Base-by-base conservation (phyloP, 2,113 vertebrate species). In the Phalacrocorax brasilianus region DNA sequence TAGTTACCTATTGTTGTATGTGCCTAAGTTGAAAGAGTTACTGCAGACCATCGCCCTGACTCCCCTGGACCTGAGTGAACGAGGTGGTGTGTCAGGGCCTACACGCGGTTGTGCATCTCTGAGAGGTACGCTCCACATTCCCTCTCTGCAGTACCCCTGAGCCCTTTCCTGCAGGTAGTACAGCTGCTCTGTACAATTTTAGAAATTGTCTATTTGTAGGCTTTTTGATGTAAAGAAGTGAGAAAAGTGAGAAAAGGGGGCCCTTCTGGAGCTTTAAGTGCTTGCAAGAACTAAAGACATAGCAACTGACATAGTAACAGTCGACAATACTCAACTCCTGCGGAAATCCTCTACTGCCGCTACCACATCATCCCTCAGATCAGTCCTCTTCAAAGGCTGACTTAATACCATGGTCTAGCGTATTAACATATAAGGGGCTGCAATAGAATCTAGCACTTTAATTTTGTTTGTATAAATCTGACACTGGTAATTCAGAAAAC, bases 21-120 rank as follows among this genome's bases (percentile, higher is more conserved):
- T 30, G 10, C 27, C 27, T 45, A 52, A 71, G 27, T 9, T 49
- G 49, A 58, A 83, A 76, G 26, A 47, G 17, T 74, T 65, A 16
- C 45, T 93, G 52, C 21, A 83, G 72, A 42, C 12, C 26, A 35
- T 17, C 4, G 2, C 17, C 8, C 22, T 77, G 53, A 11, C 6
- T 13, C 32, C 10, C 10, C 47, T 15, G 27, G n/a, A 23, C 19
- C 24, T 56, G n/a, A 38, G 21, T 24, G 56, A 74, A 59, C 0
- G 4, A 38, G 33, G 32, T n/a, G 24, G 11, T 45, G 28, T 33
- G 22, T 63, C 65, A 73, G 35, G 59, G 27, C 14, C 20, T 27
- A 35, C 22, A 32, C 0, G 2, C 0, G 1, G 45, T 5, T 68
- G 18, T 45, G 7, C 24, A 18, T 40, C n/a, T 87, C 35, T 9